Base-by-base conservation (phyloP, 2,797 vertebrate species). In the Thaleichthys pacificus region DNA sequence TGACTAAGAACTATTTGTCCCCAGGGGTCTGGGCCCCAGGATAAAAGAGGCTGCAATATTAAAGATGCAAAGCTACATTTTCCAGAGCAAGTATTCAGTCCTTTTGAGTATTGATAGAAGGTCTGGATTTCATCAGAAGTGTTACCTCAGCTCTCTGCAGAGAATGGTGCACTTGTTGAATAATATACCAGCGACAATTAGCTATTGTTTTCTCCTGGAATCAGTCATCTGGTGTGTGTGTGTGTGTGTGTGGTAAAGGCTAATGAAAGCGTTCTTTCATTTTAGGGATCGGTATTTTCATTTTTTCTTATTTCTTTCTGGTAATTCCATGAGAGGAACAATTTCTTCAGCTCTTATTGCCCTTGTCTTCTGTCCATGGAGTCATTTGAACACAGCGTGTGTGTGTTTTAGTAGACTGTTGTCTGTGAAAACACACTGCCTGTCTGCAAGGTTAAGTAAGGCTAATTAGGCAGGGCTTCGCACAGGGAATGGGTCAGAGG, bases 51-150 rank as follows among this genome's bases (percentile, higher is more conserved):
- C 38, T 22, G 51, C 56, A 76, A 81, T 84, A 80, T 89, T 71
- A 82, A 86, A 82, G 85, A 90, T 81, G 82, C 82, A 82, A 85
- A 77, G 80, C 81, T 80, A 80, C 84, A 84, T 90, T 92, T 91
- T 87, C 88, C 92, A 92, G 91, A 90, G 83, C 70, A 38, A 79
- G 73, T 82, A 86, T 84, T 79, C 75, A 78, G 64, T 84, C 84
- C 83, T 69, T 3, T 21, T 19, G 77, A 82, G 86, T 83, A 80
- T 38, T 69, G 79, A 73, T 83, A 77, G 4, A 63, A 78, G 77
- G 74, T 80, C 91, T 91, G 91, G 82, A 57, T 85, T 90, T 86
- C 84, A 82, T 91, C 92, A 83, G 5, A 38, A 56, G 42, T 64
- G 38, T 21, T 60, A 26, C 68, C 56, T 22, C 66, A 35, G 65